Base-by-base conservation (phyloP, 2,888 invertebrate genomes). In the Melinopterus prodromus region DNA sequence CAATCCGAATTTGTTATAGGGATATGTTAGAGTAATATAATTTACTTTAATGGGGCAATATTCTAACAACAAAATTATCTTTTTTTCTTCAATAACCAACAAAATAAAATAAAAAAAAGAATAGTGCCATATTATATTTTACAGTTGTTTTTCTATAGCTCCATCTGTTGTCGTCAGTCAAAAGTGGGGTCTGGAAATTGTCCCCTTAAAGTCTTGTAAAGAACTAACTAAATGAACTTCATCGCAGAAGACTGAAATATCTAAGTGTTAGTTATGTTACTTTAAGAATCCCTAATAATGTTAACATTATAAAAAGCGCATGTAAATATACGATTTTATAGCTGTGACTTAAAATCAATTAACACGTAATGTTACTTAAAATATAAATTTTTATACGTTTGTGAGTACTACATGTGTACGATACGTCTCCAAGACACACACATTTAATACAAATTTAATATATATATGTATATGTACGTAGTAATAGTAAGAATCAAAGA, bases 331-430 rank as follows among this genome's bases (percentile, higher is more conserved):
- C 80, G 78, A 79, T 81, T 86, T 86, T 86, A 85, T 87, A 87
- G 87, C 87, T 87, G 87, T 87, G 87, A 87, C 84, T 84, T 85
- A 83, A 86, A 86, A 86, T 86, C 85, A 87, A 86, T 87, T 86
- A 86, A 83, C n/a, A 16, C 15, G 7, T 74, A 74, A 74, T 35
- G 36, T 35, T 74, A 74, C 37, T 74, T 35, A 74, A 74, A 53
- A 53, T 53, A 7, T 53, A 53, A 53, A 53, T 53, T 53, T 53
- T 53, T 53, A 53, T 53, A 53, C 53, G 53, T 53, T 53, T 53
- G 53, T 53, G 53, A 53, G 53, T 35, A 74, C 37, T 71, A 69
- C 69, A 69, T 69, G 14, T 71, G 16, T 71, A 26, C 16, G 16
- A 74, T 36, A 74, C 37, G 35, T 35, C 26, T 74, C 74, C n/a